Conservation (phyloP, 2,888 invertebrate genomes). For the Branchipolynoe longqiensis region DNA sequence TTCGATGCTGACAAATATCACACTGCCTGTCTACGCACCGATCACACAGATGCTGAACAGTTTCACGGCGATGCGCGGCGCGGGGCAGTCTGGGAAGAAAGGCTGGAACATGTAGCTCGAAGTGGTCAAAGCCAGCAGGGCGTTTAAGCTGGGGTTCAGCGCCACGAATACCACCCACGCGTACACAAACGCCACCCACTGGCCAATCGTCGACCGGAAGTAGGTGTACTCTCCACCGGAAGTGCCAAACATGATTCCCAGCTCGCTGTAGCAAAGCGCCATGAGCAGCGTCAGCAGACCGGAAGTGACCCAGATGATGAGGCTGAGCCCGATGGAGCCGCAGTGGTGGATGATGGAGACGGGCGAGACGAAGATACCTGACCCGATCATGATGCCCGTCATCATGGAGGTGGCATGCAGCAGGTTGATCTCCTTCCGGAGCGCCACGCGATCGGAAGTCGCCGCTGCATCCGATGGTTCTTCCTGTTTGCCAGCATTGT, state of each 20-base stretch:
- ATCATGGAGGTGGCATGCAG: slow-evolving; percentile 74
- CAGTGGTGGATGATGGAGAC: slow-evolving; percentile 91
- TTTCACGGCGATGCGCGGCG: slow-evolving; percentile 91
- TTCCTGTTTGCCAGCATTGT: too few relatives aligned
- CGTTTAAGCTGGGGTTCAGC: slow-evolving; percentile 80
- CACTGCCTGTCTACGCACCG: slow-evolving; percentile 87
- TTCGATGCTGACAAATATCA: not conserved
- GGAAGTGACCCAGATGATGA: slow-evolving; percentile 93
- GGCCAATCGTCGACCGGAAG: slow-evolving; percentile 77
- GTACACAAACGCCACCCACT: slow-evolving; percentile 77
- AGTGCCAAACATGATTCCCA: slow-evolving; percentile 92
- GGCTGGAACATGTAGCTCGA: slow-evolving; percentile 96
- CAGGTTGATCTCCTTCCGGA: slow-evolving; percentile 75
- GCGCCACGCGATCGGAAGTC: slow-evolving; percentile 69
- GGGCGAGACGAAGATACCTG: slow-evolving; percentile 97
- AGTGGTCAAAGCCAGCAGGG: slow-evolving; percentile 96
- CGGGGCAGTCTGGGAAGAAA: slow-evolving; percentile 93
- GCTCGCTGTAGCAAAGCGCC: slow-evolving; percentile 93
- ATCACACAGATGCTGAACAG: slow-evolving; percentile 95
- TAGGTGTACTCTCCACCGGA: slow-evolving; percentile 83
- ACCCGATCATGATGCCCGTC: slow-evolving; percentile 93
- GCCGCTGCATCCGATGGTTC: too few relatives aligned
- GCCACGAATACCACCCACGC: slow-evolving; percentile 49
- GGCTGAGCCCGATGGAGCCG: slow-evolving; percentile 88
- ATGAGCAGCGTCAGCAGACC: slow-evolving; percentile 89